These are phyloP conservation scores for Erebia ligea DNA, from an alignment of 2,888 invertebrate species.

Conservation along the genomic window DNA sequence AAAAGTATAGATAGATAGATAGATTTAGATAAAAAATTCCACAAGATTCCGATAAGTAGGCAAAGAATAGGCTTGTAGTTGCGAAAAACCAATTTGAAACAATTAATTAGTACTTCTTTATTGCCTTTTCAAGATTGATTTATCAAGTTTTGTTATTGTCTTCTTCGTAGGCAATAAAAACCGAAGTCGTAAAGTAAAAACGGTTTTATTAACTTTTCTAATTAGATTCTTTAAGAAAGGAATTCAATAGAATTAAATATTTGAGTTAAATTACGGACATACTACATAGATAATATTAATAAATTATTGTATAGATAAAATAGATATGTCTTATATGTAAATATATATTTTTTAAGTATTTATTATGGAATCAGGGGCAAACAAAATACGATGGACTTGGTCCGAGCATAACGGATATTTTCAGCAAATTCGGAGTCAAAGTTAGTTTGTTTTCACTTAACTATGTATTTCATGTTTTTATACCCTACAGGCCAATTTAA, in stretches of 20 bases:
- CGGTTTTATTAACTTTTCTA: constrained; percentile 23
- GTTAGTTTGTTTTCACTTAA: not conserved
- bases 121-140: constrained; percentile 25
- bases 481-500: not conserved
- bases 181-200: constrained; percentile 26
- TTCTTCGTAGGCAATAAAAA: constrained; percentile 22
- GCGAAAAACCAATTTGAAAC: not conserved
- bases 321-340: too few relatives aligned
- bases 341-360: too few relatives aligned
- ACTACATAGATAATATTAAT: not conserved
- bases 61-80: not conserved
- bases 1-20: too few relatives aligned
- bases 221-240: constrained; percentile 15
- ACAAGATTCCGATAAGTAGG: too few relatives aligned
- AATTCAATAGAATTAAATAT: constrained; percentile 9
- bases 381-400: too few relatives aligned
- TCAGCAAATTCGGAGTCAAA: not conserved
- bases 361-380: too few relatives aligned
- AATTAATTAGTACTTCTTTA: constrained; percentile 2
- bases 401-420: too few relatives aligned
- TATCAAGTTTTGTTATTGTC: constrained; percentile 13
- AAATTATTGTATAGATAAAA: too few relatives aligned
- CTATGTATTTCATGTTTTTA: not conserved
- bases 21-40: too few relatives aligned
- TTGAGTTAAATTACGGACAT: not conserved